Conservation (phyloP, 1,140 invertebrate species). For the Drosophila orosa region DNA sequence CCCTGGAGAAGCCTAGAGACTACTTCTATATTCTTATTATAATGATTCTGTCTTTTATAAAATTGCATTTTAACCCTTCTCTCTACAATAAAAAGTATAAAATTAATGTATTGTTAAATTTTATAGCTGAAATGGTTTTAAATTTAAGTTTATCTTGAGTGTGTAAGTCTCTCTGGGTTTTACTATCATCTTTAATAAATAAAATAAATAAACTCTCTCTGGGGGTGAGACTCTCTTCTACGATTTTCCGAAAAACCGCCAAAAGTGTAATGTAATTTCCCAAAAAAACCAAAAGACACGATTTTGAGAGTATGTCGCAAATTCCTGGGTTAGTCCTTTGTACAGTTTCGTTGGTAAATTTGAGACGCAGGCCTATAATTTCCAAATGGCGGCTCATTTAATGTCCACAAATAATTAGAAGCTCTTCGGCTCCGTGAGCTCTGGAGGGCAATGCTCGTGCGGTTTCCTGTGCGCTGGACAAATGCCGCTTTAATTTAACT, state of each 20-base stretch:
- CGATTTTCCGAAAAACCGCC: not conserved
- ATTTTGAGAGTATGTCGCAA: not conserved
- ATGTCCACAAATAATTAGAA: slow-evolving; percentile 76
- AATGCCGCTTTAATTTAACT: slow-evolving; percentile 63
- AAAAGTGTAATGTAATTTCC: not conserved
- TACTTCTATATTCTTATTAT: no score
- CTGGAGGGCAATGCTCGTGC: slow-evolving; percentile 17
- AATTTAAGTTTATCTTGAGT: no score
- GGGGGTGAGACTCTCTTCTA: no score
- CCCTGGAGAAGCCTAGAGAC: no score
- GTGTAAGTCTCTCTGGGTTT: no score
- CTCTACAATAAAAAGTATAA: no score
- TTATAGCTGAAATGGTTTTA: no score
- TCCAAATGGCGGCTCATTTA: slow-evolving; percentile 70
- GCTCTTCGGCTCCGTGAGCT: slow-evolving; percentile 15
- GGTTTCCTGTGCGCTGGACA: slow-evolving; percentile 30
- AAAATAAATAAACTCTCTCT: no score
- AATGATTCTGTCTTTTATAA: no score
- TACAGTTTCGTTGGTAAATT: slow-evolving; percentile 16
- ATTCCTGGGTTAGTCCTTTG: not conserved
- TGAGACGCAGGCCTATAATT: slow-evolving; percentile 57
- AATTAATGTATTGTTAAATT: no score
- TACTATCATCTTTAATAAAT: no score
- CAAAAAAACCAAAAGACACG: not conserved
- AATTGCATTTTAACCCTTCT: no score